phyloP scores from a whole-genome alignment of 2,113 vertebrate species.

The Phasianus colchicus region DNA sequence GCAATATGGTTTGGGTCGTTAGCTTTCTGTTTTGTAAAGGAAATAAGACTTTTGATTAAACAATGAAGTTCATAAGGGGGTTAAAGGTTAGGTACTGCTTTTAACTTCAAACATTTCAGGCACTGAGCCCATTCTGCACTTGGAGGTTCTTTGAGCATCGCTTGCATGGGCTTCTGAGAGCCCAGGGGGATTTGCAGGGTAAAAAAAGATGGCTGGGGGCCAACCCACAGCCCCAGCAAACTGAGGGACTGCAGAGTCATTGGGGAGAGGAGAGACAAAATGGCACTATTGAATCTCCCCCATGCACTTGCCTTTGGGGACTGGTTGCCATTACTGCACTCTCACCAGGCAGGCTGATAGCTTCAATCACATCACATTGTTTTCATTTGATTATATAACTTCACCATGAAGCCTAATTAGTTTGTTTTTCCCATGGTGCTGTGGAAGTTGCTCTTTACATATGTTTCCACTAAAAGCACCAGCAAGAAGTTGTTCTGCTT shows the following conservation, averaged over 20 bases:
- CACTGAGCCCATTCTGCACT: neutral
- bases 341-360: neutral
- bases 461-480: neutral
- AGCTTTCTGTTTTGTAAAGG: neutral
- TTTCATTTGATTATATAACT: neutral
- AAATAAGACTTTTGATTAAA: neutral
- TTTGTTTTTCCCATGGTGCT: neutral
- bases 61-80: neutral
- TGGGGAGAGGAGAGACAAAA: neutral
- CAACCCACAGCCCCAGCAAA: neutral
- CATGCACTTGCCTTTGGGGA: neutral
- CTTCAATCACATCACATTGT: neutral
- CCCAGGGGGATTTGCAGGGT: neutral
- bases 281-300: neutral
- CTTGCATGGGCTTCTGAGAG: accelerated
- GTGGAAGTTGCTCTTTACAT: neutral
- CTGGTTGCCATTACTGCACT: neutral
- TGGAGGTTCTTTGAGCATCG: neutral
- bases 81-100: neutral
- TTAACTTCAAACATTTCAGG: neutral
- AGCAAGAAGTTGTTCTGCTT: neutral
- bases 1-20: neutral
- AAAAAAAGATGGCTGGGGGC: neutral
- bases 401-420: neutral
- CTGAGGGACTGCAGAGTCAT: neutral